Base-by-base conservation (phyloP, 2,797 vertebrate genomes). In the Chelidonichthys spinosus region DNA sequence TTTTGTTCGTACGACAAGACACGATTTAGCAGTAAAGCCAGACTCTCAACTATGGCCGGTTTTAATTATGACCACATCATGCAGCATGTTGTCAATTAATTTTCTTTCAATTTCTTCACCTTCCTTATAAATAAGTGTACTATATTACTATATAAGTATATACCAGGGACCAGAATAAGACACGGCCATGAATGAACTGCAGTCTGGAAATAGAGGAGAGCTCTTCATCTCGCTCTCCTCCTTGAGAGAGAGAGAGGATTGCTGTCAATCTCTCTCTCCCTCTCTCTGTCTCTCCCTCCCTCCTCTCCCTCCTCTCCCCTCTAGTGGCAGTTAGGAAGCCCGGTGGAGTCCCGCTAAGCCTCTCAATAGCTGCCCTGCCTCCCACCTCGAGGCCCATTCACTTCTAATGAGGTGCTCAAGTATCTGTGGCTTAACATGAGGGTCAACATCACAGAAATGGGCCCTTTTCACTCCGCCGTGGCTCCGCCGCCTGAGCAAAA, bases 391-490 rank as follows among this genome's bases (percentile, higher is more conserved):
- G 85, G 78, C 89, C 85, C 89, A 90, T 91, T 92, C 89, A 90
- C 87, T 85, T 89, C 88, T 92, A 93, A 93, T 93, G 90, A 93
- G 89, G 82, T 91, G 89, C 87, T 93, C 86, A 86, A 92, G 91
- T 91, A 89, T 90, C 87, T 88, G 75, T 82, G 84, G 86, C 82
- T 90, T 91, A 89, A 90, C 90, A 90, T 77, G 69, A 84, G 89
- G 90, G 92, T 92, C 90, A 90, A 81, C 84, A 69, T 75, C 74
- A 78, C 83, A 85, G 82, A 85, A 87, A 81, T 17, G 62, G 73
- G 74, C 60, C 73, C 44, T 79, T 83, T 69, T 76, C 79, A 69
- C 80, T 43, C 60, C 0, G 55, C 78, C 32, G 11, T 15, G 53
- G 53, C 74, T 72, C 64, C 62, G 33, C 56, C 35, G 39, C 76